Conservation (phyloP, 1,140 invertebrate species). For the Druon quercuslanigerum region DNA sequence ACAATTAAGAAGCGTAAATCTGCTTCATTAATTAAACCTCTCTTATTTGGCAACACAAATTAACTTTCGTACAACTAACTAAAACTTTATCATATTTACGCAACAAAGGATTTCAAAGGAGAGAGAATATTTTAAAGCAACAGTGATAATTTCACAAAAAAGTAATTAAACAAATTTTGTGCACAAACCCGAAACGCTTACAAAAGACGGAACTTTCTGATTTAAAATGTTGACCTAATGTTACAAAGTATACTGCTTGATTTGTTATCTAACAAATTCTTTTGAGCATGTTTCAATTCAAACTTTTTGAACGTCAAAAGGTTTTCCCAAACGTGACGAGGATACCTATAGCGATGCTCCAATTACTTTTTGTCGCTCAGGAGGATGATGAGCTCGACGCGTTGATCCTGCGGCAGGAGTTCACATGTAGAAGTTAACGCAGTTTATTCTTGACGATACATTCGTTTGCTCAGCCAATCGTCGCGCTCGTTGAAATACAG, state of each 20-base stretch:
- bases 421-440: slow-evolving; percentile 51
- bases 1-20: no score
- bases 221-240: neutral
- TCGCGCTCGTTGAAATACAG: slow-evolving; percentile 42
- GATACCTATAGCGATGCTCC: slow-evolving; percentile 38
- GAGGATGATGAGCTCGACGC: slow-evolving; percentile 49
- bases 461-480: slow-evolving; percentile 53
- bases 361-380: slow-evolving; percentile 61
- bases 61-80: no score
- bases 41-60: no score
- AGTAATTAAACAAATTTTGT: no score
- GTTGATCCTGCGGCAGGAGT: slow-evolving; percentile 31
- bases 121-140: no score
- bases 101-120: no score
- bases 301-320: slow-evolving; percentile 1
- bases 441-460: slow-evolving; percentile 53
- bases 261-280: slow-evolving; percentile 33
- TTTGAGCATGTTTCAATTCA: slow-evolving; percentile 43
- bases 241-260: slow-evolving; percentile 10
- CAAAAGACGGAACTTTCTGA: neutral
- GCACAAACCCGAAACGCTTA: no score
- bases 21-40: no score
- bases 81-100: no score
- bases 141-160: no score
- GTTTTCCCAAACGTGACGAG: slow-evolving; percentile 4